Evolutionary conservation across 1,140 invertebrate genomes (phyloP).

Genomic region (Euglossa dilemma): DNA sequence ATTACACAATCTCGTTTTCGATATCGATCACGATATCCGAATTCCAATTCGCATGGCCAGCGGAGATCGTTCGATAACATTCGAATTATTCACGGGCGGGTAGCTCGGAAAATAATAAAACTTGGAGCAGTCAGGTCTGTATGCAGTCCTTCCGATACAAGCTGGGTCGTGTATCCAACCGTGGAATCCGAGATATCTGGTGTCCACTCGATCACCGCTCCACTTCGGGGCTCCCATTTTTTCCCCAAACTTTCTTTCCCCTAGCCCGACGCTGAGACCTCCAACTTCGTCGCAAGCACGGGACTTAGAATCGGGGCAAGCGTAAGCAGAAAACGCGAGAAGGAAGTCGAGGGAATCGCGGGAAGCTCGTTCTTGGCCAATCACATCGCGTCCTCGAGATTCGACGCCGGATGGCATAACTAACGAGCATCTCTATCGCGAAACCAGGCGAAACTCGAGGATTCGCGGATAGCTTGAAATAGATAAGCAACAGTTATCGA

Average conservation of each 20-base stretch:
- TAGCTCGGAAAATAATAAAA: constrained; percentile 42
- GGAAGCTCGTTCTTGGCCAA: constrained; percentile 57
- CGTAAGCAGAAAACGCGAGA: constrained; percentile 62
- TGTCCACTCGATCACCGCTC: constrained; percentile 47
- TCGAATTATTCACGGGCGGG: constrained; percentile 27
- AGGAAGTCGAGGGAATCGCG: constrained; percentile 41
- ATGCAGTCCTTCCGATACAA: constrained; percentile 18
- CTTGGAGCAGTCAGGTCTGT: background rate
- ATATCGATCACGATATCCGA: background rate
- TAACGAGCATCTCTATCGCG: constrained; percentile 2
- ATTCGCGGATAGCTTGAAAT: too few relatives aligned
- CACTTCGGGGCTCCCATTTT: constrained; percentile 29
- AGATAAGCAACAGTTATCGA: too few relatives aligned
- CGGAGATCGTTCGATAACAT: background rate
- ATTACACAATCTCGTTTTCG: background rate
- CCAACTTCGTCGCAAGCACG: background rate
- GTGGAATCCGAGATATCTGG: constrained; percentile 33
- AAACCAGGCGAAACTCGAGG: too few relatives aligned
- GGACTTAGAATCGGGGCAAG: constrained; percentile 34
- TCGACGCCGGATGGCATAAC: constrained; percentile 17
- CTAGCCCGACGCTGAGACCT: background rate
- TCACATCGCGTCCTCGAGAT: constrained; percentile 50
- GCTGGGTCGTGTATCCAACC: constrained; percentile 10
- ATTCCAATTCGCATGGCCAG: background rate
- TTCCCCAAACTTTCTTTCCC: background rate